Evolutionary conservation across 2,797 vertebrate species (phyloP).

Genomic region (Apogon hyalosoma): DNA sequence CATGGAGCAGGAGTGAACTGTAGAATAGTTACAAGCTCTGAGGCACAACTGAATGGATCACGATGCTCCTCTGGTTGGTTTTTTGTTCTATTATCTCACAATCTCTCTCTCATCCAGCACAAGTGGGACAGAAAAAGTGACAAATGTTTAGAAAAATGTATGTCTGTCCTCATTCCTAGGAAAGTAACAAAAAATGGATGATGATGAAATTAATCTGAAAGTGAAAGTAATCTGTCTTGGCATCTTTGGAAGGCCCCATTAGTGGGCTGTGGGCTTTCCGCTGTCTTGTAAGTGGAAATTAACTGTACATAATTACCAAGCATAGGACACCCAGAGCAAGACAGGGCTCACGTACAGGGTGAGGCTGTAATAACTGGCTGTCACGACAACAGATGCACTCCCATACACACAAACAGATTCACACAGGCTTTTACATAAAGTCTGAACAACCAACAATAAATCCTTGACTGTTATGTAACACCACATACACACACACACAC

Average conservation of each 20-base stretch:
- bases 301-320: conserved; percentile 70
- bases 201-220: conserved; percentile 34
- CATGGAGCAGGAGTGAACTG: conserved; percentile 39
- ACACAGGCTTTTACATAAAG: conserved; percentile 34
- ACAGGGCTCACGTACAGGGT: conserved; percentile 62
- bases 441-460: conserved; percentile 53
- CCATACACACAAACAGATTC: conserved; percentile 30
- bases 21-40: conserved; percentile 42
- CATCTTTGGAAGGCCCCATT: conserved; percentile 44
- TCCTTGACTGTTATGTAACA: conserved; percentile 41
- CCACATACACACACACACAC: conserved; percentile 21
- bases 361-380: conserved; percentile 74
- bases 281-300: conserved; percentile 57
- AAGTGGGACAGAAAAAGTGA: conserved; percentile 43
- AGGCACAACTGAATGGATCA: conserved; percentile 45
- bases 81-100: conserved; percentile 35
- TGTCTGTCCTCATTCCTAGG: conserved; percentile 13
- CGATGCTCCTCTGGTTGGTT: conserved; percentile 26
- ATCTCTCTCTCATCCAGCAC: conserved; percentile 27
- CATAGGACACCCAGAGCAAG: conserved; percentile 66
- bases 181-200: conserved; percentile 16
- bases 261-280: conserved; percentile 46
- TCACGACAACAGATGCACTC: conserved; percentile 43
- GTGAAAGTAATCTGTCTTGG: conserved; percentile 33
- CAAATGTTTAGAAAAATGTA: conserved; percentile 45